Base-by-base conservation (phyloP, 2,797 vertebrate genomes). In the Prionace glauca region DNA sequence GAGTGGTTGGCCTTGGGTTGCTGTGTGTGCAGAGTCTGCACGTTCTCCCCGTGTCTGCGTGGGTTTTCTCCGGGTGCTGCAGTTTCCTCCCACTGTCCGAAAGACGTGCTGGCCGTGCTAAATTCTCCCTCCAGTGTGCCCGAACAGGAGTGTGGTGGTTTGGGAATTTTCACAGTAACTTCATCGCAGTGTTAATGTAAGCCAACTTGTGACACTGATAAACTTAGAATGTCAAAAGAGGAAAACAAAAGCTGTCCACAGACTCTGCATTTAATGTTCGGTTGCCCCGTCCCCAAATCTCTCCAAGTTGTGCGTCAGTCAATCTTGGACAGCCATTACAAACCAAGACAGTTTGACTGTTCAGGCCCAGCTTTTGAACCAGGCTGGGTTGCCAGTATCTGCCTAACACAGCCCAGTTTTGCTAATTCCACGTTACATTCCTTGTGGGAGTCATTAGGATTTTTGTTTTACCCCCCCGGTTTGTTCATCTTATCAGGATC, bases 231-330 rank as follows among this genome's bases (percentile, higher is more conserved):
- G 50, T 56, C 24, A 32, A 74, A 29, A 74, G 97, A 97, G 97
- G 97, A 97, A 97, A 98, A 98, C 98, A 98, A 96, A 97, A 98
- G 98, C 98, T 98, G 98, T 99, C 98, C 99, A 98, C 98, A 98
- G 97, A 98, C 98, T 98, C 98, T 99, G 98, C 99, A 99, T 50
- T 50, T 50, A 50, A 50, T 50, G 98, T 98, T 99, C 98, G 98
- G 99, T 99, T 98, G 98, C 98, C 98, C 98, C 98, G 98, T 98
- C 98, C 98, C 98, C 98, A 97, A 98, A 98, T 98, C 98, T 98
- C 98, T 29, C 26, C 26, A 29, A 26, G 72, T 10, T 8, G 98
- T 98, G 98, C 98, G 98, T 98, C 98, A 97, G 98, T 98, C 98
- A 97, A 98, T 98, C 98, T 98, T 98, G 97, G 98, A 98, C 98